phyloP scores from a whole-genome alignment of 2,113 vertebrate genomes.

The Bubo scandiacus region DNA sequence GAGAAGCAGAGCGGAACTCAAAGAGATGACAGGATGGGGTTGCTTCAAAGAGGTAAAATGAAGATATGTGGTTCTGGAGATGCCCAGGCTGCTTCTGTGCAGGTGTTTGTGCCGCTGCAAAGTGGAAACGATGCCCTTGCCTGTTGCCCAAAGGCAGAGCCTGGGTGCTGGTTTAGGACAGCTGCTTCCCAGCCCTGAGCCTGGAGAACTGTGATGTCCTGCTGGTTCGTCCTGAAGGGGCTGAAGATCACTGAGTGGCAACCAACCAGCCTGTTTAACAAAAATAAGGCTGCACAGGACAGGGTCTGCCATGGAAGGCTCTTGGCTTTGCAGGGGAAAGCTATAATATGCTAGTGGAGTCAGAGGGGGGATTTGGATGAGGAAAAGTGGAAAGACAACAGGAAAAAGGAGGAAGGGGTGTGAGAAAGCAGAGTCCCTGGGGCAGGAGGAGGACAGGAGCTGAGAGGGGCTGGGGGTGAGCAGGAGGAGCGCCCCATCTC shows the following conservation, averaged over 20 bases:
- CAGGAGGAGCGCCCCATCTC: neutral
- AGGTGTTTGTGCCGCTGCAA: neutral
- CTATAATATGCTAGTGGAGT: neutral
- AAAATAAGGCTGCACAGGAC: neutral
- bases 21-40: neutral
- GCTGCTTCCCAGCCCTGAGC: neutral
- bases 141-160: neutral
- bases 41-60: neutral
- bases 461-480: neutral
- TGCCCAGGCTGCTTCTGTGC: fast-evolving
- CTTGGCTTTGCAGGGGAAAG: neutral
- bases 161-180: neutral
- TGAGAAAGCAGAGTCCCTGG: neutral
- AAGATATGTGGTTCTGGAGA: neutral
- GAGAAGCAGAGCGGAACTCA: neutral
- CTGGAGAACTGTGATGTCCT: fast-evolving
- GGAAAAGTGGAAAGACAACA: neutral
- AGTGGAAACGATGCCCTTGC: neutral
- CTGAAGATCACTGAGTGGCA: neutral
- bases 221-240: neutral
- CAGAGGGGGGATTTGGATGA: neutral
- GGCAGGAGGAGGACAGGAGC: neutral
- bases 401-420: neutral
- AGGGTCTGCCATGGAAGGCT: neutral
- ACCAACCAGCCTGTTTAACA: neutral